phyloP scores from a whole-genome alignment of 2,888 invertebrate genomes.

The Anorthoa munda region DNA sequence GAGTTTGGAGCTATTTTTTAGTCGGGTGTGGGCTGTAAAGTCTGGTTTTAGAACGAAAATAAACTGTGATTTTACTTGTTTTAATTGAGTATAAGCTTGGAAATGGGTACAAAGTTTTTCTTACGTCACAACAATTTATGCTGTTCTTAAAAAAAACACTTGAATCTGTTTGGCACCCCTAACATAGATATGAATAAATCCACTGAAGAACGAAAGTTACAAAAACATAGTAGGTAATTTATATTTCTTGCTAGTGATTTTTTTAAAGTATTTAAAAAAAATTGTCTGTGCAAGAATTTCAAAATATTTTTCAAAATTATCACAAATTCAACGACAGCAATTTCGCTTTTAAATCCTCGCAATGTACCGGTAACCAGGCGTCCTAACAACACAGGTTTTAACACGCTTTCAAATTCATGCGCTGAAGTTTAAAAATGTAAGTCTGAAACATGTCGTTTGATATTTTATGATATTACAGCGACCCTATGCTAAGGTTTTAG shows the following conservation, averaged over 20 bases:
- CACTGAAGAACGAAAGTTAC: no score
- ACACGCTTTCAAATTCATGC: conserved; percentile 46
- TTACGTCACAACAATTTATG: no score
- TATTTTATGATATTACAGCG: conserved; percentile 44
- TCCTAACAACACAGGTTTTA: conserved; percentile 48
- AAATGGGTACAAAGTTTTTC: neutral
- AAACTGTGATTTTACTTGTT: conserved; percentile 15
- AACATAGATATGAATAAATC: no score
- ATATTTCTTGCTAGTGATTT: no score
- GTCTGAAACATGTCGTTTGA: no score
- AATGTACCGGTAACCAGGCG: conserved; percentile 50
- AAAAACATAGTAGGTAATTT: no score
- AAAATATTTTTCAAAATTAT: no score
- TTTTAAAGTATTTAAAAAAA: no score
- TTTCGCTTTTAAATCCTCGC: conserved; percentile 40
- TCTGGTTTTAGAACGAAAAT: neutral
- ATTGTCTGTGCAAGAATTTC: no score
- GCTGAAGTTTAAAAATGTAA: conserved; percentile 53
- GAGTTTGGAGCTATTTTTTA: conserved; percentile 48
- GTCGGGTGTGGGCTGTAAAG: neutral
- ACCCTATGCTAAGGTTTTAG: conserved; percentile 10
- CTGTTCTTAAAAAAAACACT: neutral
- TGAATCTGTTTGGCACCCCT: no score
- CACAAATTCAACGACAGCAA: neutral
- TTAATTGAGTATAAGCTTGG: conserved; percentile 1